A percentile compares a stretch with the other conserved stretches of the same genome.
Conservation (phyloP, 2,888 invertebrate species). For the Dolomedes plantarius region DNA sequence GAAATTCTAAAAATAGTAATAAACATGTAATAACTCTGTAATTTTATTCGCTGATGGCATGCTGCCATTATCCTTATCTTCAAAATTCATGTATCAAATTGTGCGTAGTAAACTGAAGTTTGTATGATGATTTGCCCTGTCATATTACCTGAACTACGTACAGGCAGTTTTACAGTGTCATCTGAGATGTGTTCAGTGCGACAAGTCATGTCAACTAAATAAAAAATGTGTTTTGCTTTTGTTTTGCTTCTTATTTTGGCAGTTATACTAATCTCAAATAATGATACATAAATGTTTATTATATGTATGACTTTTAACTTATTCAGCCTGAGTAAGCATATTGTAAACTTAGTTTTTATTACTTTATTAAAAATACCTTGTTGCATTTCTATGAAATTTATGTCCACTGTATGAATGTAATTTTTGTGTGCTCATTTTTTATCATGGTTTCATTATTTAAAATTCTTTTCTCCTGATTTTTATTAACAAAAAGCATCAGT, state of each 20-base stretch:
- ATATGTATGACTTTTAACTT: too few relatives aligned
- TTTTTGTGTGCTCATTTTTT: too few relatives aligned
- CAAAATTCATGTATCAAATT: constrained; percentile 62
- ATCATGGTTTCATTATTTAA: too few relatives aligned
- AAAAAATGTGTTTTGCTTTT: constrained; percentile 17
- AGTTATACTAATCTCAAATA: too few relatives aligned
- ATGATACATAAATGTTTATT: too few relatives aligned
- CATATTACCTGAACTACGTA: not conserved
- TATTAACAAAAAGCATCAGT: too few relatives aligned
- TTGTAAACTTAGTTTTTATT: too few relatives aligned
- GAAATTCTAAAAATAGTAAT: not conserved
- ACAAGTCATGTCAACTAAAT: constrained; percentile 1
- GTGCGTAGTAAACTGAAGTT: constrained; percentile 62
- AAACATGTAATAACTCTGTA: constrained; percentile 54
- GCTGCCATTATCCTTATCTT: constrained; percentile 39
- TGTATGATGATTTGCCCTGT: constrained; percentile 42
- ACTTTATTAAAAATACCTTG: too few relatives aligned
- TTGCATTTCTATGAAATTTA: too few relatives aligned
- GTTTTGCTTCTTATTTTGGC: constrained; percentile 9
- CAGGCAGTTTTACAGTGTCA: constrained; percentile 6
- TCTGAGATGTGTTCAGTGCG: not conserved
- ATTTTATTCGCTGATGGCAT: constrained; percentile 52
- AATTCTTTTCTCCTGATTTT: too few relatives aligned
- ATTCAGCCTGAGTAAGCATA: too few relatives aligned
- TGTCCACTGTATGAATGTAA: too few relatives aligned